A percentile compares a stretch with the other conserved stretches of the same genome.
These are phyloP conservation scores for Ormyrus labotus DNA, from an alignment of 2,888 invertebrate genomes.

Conservation along the genomic window DNA sequence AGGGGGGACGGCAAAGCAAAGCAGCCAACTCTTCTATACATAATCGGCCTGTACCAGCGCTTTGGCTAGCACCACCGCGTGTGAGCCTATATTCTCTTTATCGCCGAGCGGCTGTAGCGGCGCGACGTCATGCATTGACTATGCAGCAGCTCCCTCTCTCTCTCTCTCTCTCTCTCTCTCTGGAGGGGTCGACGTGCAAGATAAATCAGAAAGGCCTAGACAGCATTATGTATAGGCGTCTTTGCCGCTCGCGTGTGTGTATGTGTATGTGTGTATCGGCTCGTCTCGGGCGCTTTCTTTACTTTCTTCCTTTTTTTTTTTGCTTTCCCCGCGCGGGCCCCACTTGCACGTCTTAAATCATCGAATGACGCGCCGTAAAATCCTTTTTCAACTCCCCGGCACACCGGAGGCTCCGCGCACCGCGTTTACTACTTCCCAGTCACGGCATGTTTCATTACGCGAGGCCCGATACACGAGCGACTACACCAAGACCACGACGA, in stretches of 20 bases:
- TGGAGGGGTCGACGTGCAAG: slow-evolving; percentile 22
- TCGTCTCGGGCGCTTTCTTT: slow-evolving; percentile 4
- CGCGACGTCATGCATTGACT: slow-evolving; percentile 30
- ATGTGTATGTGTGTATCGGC: background rate
- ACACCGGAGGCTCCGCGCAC: background rate
- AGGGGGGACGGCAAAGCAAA: background rate
- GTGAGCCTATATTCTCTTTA: slow-evolving; percentile 32
- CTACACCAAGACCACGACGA: no score
- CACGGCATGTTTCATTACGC: slow-evolving; percentile 39
- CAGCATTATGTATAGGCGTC: slow-evolving; percentile 35
- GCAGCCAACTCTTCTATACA: slow-evolving; percentile 22
- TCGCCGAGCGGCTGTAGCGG: slow-evolving; percentile 1
- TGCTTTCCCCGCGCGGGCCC: no score
- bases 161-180: background rate
- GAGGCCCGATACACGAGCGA: background rate
- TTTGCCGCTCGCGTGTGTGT: background rate
- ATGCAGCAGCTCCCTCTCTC: slow-evolving; percentile 18
- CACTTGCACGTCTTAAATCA: slow-evolving; percentile 33
- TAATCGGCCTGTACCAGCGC: slow-evolving; percentile 38
- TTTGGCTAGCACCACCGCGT: slow-evolving; percentile 12
- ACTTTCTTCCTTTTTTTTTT: slow-evolving; percentile 3
- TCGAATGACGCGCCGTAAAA: slow-evolving; percentile 33
- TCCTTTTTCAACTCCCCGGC: slow-evolving; percentile 16
- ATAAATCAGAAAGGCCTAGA: slow-evolving; percentile 45
- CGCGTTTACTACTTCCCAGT: slow-evolving; percentile 39